A percentile compares a stretch with the other conserved stretches of the same genome.
phyloP scores from a whole-genome alignment of 2,888 invertebrate species.

The Apamea anceps region DNA sequence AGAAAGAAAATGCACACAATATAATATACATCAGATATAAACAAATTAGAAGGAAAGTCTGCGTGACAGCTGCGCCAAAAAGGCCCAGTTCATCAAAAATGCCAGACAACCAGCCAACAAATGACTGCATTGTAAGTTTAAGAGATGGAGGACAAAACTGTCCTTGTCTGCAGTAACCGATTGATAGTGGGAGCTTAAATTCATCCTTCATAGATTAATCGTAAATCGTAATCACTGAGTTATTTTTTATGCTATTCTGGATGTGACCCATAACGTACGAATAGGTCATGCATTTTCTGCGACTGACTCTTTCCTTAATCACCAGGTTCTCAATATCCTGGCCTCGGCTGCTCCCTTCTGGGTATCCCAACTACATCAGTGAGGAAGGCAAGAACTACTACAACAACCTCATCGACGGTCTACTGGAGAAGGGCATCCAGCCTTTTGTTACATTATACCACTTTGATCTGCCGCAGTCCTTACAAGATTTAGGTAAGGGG shows the following conservation, averaged over 20 bases:
- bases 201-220: background rate
- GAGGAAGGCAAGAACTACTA: constrained; percentile 89
- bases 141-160: background rate
- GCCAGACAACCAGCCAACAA: background rate
- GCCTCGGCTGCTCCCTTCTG: constrained; percentile 87
- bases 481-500: constrained; percentile 77
- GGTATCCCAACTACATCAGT: constrained; percentile 82
- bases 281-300: background rate
- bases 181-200: background rate
- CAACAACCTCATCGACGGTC: constrained; percentile 86
- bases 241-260: background rate
- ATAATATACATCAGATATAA: no score
- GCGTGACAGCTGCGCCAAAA: no score
- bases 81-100: no score
- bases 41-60: no score
- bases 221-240: background rate
- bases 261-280: background rate
- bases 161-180: background rate
- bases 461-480: constrained; percentile 84
- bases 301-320: background rate
- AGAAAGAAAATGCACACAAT: no score
- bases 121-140: background rate
- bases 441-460: constrained; percentile 89
- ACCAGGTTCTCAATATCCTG: constrained; percentile 90
- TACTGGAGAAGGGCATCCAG: constrained; percentile 87